Base-by-base conservation (phyloP, 2,888 invertebrate genomes). In the Stomorhina lunata region DNA sequence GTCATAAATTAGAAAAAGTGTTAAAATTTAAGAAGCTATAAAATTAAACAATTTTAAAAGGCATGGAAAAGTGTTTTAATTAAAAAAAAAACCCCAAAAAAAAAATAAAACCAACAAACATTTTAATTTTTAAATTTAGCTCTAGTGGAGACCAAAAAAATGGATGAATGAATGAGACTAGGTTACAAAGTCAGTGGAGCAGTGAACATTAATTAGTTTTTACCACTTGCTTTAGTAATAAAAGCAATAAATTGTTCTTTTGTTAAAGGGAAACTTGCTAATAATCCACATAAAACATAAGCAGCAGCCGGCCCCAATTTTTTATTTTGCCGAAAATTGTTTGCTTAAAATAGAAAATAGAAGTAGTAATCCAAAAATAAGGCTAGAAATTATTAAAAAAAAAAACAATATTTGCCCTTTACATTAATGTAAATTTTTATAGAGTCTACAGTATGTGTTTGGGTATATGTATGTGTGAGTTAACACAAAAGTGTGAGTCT, bases 121-220 rank as follows among this genome's bases (percentile, higher is more conserved):
- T n/a, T n/a, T n/a, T 17, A 20, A 43, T 2, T 2, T 43, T 22
- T 12, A 10, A 12, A 17, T 10, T 22, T 50, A 10, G 9, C 17
- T 59, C 43, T 27, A 53, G 37, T 37, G 57, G 25, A n/a, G 15
- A 2, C n/a, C n/a, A n/a, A 50, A 7, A 4, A 5, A 53, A 9
- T 29, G 32, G n/a, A n/a, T n/a, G n/a, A n/a, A n/a, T n/a, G n/a
- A n/a, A n/a, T 25, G 17, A 72, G 66, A 81, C 68, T 69, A 55
- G 68, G 73, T 65, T 69, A 69, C 68, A 72, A 73, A 78, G 77
- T 61, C 63, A 81, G 68, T 48, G 53, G 68, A 78, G 73, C 81
- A 73, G 63, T 59, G 81, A 68, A 73, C 77, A 77, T 81, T 81
- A 81, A 81, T 81, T 81, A 78, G 77, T 69, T 81, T 77, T 73